Evolutionary conservation across 2,797 vertebrate species (phyloP).

Genomic region (Etheostoma nigrum): DNA sequence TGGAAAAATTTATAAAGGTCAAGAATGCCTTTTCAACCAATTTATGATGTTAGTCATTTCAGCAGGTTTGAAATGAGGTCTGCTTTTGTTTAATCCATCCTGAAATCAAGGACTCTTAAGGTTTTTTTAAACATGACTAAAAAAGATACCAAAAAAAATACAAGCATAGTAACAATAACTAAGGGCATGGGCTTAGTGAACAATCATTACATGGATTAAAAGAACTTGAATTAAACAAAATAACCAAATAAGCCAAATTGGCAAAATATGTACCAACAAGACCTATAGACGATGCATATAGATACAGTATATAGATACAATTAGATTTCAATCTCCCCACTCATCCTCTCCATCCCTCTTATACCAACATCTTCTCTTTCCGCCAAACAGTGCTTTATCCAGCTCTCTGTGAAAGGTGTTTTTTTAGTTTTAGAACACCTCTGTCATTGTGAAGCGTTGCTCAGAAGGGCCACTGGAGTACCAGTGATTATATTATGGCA

Average conservation of each 20-base stretch:
- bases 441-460: constrained; percentile 48
- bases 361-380: constrained; percentile 20
- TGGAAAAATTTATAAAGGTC: not conserved
- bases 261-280: not conserved
- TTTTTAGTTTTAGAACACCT: constrained; percentile 57
- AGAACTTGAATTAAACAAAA: not conserved
- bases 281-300: not conserved
- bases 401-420: constrained; percentile 27
- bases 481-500: constrained; percentile 75
- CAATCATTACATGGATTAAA: not conserved
- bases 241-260: not conserved
- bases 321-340: constrained; percentile 26
- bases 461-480: constrained; percentile 57
- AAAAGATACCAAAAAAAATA: not conserved
- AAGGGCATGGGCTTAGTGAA: not conserved
- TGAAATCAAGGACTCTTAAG: not conserved
- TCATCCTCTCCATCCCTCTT: constrained; percentile 26
- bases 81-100: not conserved
- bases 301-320: constrained; percentile 8
- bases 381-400: constrained; percentile 7
- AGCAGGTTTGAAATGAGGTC: not conserved
- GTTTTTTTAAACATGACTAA: not conserved
- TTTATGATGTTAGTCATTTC: not conserved
- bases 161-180: not conserved
- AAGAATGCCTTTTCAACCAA: not conserved